Evolutionary conservation across 2,113 vertebrate genomes (phyloP).

Genomic region (Silurus glanis): DNA sequence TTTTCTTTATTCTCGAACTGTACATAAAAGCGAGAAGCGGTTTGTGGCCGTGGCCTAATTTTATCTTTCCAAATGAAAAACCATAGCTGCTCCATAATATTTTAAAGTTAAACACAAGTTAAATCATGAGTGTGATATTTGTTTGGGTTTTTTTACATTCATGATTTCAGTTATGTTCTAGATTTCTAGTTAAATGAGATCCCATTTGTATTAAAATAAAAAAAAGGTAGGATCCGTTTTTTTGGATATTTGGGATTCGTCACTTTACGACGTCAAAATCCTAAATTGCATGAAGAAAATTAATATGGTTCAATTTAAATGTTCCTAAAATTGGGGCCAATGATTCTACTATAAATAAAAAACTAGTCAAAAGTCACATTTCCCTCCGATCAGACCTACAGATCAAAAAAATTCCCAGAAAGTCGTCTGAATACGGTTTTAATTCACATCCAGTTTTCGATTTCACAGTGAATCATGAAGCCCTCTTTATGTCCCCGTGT

Average conservation of each 20-base stretch:
- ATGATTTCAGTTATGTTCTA: neutral
- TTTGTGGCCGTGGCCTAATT: neutral
- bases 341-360: neutral
- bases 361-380: neutral
- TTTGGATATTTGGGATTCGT: no score
- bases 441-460: neutral
- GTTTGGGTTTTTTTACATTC: neutral
- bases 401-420: neutral
- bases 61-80: neutral
- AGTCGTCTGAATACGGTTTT: neutral
- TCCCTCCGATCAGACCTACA: neutral
- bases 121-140: neutral
- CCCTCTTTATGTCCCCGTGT: neutral
- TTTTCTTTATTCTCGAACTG: neutral
- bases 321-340: no score
- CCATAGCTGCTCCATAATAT: neutral
- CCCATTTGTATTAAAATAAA: no score
- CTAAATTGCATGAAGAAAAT: no score
- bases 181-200: neutral
- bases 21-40: no score
- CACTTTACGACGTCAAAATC: no score
- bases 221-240: no score
- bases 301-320: no score
- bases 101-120: neutral
- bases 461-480: neutral